Percentiles rank a stretch among this genome's conserved stretches.
phyloP scores from a whole-genome alignment of 2,888 invertebrate genomes.

The Pachliopta kotzebuea region DNA sequence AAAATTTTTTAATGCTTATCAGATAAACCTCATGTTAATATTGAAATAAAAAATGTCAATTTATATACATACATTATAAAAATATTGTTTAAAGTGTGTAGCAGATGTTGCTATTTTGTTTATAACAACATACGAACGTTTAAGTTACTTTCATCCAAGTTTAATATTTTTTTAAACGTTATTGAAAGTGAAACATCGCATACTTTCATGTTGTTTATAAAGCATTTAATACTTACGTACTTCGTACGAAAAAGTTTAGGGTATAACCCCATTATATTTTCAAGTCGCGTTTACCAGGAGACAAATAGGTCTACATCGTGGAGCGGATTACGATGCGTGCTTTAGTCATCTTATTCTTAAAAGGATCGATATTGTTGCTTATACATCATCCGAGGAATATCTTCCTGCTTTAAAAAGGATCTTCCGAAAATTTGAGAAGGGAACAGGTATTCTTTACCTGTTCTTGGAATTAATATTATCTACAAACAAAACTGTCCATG shows the following conservation, averaged over 20 bases:
- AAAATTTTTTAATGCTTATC: too few species aligned
- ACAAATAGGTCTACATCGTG: constrained; percentile 24
- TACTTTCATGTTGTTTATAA: neutral
- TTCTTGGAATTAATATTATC: constrained; percentile 46
- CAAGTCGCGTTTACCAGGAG: constrained; percentile 33
- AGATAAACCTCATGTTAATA: too few species aligned
- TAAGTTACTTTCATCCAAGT: too few species aligned
- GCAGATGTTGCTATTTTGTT: too few species aligned
- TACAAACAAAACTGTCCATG: constrained; percentile 24
- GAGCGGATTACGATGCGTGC: constrained; percentile 64
- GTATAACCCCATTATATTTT: constrained; percentile 20
- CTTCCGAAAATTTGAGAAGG: constrained; percentile 72
- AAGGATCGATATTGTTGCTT: constrained; percentile 71
- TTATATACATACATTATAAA: too few species aligned
- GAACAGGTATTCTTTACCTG: constrained; percentile 57
- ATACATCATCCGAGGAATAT: constrained; percentile 54
- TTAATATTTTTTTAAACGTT: neutral
- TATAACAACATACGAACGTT: neutral
- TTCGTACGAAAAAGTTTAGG: neutral
- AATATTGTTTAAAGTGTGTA: too few species aligned
- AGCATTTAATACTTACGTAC: neutral
- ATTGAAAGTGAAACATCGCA: neutral
- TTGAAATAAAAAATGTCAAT: too few species aligned
- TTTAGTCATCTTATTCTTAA: constrained; percentile 66
- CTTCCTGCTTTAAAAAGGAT: constrained; percentile 65